These are phyloP conservation scores for Epinephelus lanceolatus DNA, from an alignment of 2,113 vertebrate genomes.

Conservation along the genomic window DNA sequence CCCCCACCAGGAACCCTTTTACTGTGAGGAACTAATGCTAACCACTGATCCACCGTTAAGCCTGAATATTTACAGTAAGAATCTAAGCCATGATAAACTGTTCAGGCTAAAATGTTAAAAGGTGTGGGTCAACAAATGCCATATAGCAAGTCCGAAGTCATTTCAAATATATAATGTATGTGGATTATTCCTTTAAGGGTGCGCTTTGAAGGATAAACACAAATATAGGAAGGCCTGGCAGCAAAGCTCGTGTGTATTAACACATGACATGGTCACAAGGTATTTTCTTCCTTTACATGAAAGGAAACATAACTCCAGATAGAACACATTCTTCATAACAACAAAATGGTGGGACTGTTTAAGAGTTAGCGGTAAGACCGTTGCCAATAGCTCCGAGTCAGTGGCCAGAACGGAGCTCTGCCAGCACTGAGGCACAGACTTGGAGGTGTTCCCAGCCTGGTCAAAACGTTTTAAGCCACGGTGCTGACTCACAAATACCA, in stretches of 20 bases:
- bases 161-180: not conserved
- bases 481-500: slow-evolving; percentile 82
- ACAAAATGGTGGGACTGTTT: slow-evolving; percentile 36
- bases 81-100: too few relatives aligned
- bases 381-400: slow-evolving; percentile 25
- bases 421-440: slow-evolving; percentile 55
- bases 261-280: not conserved
- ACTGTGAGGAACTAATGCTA: too few relatives aligned
- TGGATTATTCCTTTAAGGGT: not conserved
- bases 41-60: too few relatives aligned
- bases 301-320: slow-evolving; percentile 10
- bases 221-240: not conserved
- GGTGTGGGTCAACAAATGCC: too few relatives aligned
- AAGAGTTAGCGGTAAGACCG: not conserved
- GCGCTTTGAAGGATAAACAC: not conserved
- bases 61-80: too few relatives aligned
- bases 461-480: slow-evolving; percentile 62
- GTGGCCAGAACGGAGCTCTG: slow-evolving; percentile 22
- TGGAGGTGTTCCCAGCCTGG: slow-evolving; percentile 66
- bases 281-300: not conserved
- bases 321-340: slow-evolving; percentile 2
- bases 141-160: not conserved
- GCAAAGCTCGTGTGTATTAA: not conserved
- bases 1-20: too few relatives aligned
- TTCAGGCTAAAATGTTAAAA: too few relatives aligned